phyloP scores from a whole-genome alignment of 2,888 invertebrate genomes.

The Drosophila austrosaltans region DNA sequence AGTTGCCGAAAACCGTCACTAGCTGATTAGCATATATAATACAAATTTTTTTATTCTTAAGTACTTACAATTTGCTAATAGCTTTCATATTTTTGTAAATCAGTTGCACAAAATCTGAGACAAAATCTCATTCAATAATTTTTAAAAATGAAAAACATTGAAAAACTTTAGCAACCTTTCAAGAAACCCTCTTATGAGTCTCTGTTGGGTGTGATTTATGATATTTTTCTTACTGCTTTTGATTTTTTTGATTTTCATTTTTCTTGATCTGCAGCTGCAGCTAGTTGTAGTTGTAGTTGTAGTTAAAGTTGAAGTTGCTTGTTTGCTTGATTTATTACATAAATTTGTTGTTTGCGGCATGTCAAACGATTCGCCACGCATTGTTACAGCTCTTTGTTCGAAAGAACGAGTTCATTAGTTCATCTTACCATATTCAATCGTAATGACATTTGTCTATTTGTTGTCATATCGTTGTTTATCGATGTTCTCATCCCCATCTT shows the following conservation, averaged over 20 bases:
- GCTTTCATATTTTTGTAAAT: too few relatives aligned
- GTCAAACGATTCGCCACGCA: constrained; percentile 71
- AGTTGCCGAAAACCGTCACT: neutral
- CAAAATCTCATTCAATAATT: too few relatives aligned
- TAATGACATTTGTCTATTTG: constrained; percentile 56
- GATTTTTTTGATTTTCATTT: constrained; percentile 2
- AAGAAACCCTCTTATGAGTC: constrained; percentile 30
- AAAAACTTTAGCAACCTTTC: neutral
- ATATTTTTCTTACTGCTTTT: constrained; percentile 31
- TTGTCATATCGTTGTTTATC: neutral
- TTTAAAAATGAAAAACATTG: too few relatives aligned
- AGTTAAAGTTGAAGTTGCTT: constrained; percentile 42
- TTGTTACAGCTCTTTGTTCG: constrained; percentile 50
- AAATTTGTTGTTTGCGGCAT: constrained; percentile 57
- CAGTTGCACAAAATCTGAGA: too few relatives aligned
- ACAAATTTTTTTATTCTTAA: too few relatives aligned
- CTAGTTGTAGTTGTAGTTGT: constrained; percentile 29
- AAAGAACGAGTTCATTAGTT: constrained; percentile 65
- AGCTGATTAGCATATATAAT: too few relatives aligned
- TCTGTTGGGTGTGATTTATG: constrained; percentile 70
- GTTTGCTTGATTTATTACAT: constrained; percentile 68
- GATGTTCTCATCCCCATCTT: constrained; percentile 8
- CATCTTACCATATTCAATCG: constrained; percentile 16
- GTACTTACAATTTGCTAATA: too few relatives aligned
- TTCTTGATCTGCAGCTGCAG: constrained; percentile 59